phyloP scores from a whole-genome alignment of 2,797 vertebrate species.

The Pantherophis vulpinus region DNA sequence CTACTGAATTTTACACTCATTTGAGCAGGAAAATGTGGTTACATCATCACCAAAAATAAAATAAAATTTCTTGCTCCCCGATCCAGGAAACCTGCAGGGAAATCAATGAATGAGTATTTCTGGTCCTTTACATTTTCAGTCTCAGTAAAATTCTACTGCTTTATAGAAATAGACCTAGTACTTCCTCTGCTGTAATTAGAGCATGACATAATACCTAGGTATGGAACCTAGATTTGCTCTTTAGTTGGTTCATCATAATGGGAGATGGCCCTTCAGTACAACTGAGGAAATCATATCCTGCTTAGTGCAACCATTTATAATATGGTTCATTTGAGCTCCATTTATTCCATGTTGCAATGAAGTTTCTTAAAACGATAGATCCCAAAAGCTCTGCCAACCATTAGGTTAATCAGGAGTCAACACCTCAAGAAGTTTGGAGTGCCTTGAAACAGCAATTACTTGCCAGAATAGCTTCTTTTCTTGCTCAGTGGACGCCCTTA shows the following conservation, averaged over 20 bases:
- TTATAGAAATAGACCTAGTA: not conserved
- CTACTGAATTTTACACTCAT: slow-evolving; percentile 49
- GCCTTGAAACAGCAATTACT: not conserved
- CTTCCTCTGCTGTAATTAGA: not conserved
- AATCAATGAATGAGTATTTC: not conserved
- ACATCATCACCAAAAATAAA: not conserved
- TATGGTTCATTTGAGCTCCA: not conserved
- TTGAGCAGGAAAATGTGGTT: slow-evolving; percentile 22
- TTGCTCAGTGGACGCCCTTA: not conserved
- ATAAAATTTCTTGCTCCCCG: not conserved
- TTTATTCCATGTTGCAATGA: not conserved
- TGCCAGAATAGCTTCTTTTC: not conserved
- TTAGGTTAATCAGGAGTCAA: not conserved
- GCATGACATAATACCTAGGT: not conserved
- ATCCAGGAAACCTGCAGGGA: not conserved
- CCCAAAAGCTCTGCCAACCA: not conserved
- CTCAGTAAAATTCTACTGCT: not conserved
- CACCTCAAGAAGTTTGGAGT: not conserved
- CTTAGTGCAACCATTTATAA: not conserved
- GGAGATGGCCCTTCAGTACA: not conserved
- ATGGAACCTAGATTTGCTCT: not conserved
- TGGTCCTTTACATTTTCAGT: not conserved
- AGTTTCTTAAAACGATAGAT: not conserved
- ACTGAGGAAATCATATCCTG: not conserved
- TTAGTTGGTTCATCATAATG: not conserved